phyloP scores from a whole-genome alignment of 1,140 invertebrate genomes.

The Choristoneura fumiferana region DNA sequence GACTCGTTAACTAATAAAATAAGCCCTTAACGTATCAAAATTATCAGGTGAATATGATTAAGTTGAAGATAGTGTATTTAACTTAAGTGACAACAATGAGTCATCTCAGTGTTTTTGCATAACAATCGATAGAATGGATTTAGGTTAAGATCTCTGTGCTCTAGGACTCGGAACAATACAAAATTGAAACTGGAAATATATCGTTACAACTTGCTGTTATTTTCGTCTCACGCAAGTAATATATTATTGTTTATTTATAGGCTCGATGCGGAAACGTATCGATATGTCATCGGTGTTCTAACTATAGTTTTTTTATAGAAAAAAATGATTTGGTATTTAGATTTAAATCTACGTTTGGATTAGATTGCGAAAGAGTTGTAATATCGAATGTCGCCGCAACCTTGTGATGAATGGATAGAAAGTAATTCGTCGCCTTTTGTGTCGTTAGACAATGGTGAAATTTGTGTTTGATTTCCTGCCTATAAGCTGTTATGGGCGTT shows the following conservation, averaged over 20 bases:
- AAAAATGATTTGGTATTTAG: constrained; percentile 45
- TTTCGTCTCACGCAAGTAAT: constrained; percentile 44
- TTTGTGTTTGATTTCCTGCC: constrained; percentile 51
- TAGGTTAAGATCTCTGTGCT: constrained; percentile 74
- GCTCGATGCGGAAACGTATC: constrained; percentile 61
- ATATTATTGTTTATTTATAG: constrained; percentile 70
- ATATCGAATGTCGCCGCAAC: constrained; percentile 67
- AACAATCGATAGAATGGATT: constrained; percentile 76
- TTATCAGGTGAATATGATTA: constrained; percentile 59
- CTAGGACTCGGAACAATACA: constrained; percentile 61
- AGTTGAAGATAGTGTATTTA: constrained; percentile 35
- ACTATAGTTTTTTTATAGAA: constrained; percentile 62
- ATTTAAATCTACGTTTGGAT: constrained; percentile 57
- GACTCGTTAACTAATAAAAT: constrained; percentile 8
- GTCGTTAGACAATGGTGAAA: constrained; percentile 61
- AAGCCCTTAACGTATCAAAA: constrained; percentile 35
- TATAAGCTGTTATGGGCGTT: constrained; percentile 21
- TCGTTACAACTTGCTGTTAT: constrained; percentile 40
- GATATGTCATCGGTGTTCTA: constrained; percentile 65
- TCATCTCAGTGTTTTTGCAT: constrained; percentile 72
- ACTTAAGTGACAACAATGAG: constrained; percentile 47
- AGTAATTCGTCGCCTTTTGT: constrained; percentile 53
- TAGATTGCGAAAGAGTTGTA: constrained; percentile 65
- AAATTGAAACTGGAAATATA: constrained; percentile 46
- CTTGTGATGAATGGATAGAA: constrained; percentile 69